These are phyloP conservation scores for Eupsilia transversa DNA, from an alignment of 2,888 invertebrate species.

Conservation along the genomic window DNA sequence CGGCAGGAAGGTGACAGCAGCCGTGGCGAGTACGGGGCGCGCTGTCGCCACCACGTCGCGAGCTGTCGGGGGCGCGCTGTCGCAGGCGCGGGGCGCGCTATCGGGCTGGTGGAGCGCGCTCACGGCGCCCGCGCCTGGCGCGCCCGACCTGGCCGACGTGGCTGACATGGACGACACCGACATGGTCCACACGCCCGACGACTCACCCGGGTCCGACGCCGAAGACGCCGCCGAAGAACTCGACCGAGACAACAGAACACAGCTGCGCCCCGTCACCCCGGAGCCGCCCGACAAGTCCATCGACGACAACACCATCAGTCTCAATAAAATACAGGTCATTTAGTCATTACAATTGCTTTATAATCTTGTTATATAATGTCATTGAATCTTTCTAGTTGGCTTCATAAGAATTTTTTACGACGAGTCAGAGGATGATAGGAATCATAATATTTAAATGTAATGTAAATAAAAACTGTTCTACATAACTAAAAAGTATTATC, in stretches of 20 bases:
- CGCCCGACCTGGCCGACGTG: constrained; percentile 5
- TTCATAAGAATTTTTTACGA: constrained; percentile 52
- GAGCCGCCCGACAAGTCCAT: constrained; percentile 82
- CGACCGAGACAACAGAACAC: constrained; percentile 67
- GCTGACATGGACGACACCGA: not conserved
- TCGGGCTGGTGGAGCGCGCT: constrained; percentile 95
- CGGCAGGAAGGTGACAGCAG: constrained; percentile 97
- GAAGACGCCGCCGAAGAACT: constrained; percentile 69
- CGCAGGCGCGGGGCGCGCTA: constrained; percentile 96
- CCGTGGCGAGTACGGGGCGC: constrained; percentile 97
- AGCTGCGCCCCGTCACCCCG: constrained; percentile 66
- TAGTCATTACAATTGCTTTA: constrained; percentile 49
- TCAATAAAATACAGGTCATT: constrained; percentile 81
- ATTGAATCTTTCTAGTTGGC: constrained; percentile 53
- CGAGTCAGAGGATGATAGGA: constrained; percentile 38
- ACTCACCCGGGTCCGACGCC: constrained; percentile 55
- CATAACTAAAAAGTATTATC: constrained; percentile 16
- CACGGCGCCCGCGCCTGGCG: constrained; percentile 74
- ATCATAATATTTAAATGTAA: constrained; percentile 52
- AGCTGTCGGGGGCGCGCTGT: constrained; percentile 94
- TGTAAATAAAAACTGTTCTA: constrained; percentile 51
- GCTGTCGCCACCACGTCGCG: constrained; percentile 93
- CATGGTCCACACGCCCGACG: constrained; percentile 40
- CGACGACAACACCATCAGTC: constrained; percentile 73
- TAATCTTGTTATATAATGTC: constrained; percentile 37